Conservation (phyloP, 1,140 invertebrate species). For the Caenorhabditis remanei region DNA sequence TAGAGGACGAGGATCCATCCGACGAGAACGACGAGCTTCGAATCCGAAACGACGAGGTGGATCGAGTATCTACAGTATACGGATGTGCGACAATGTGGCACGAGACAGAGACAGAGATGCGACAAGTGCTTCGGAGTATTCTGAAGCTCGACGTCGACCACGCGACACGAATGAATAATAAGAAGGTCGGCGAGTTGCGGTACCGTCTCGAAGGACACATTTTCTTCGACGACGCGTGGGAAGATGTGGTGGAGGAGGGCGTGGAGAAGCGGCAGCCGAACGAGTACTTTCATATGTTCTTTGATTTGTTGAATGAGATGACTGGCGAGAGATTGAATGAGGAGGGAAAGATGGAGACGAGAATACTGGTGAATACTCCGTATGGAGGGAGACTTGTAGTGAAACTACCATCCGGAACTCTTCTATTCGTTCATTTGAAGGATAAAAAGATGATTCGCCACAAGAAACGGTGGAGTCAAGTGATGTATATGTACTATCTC, state of each 20-base stretch:
- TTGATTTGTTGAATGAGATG: slow-evolving; percentile 92
- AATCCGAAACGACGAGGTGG: slow-evolving; percentile 66
- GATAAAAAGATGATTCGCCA: slow-evolving; percentile 79
- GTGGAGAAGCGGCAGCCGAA: slow-evolving; percentile 84
- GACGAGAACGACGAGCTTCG: slow-evolving; percentile 61
- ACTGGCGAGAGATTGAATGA: slow-evolving; percentile 81
- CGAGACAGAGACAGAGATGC: slow-evolving; percentile 79
- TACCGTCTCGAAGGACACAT: slow-evolving; percentile 87
- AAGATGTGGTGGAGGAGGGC: slow-evolving; percentile 86
- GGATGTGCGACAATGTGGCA: slow-evolving; percentile 81
- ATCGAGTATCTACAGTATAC: slow-evolving; percentile 78
- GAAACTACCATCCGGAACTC: slow-evolving; percentile 79
- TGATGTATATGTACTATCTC: slow-evolving; percentile 84
- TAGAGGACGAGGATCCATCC: slow-evolving; percentile 56
- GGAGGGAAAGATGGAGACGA: slow-evolving; percentile 65
- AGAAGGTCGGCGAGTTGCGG: slow-evolving; percentile 86
- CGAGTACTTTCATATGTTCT: slow-evolving; percentile 91
- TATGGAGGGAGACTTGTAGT: slow-evolving; percentile 79
- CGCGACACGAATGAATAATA: slow-evolving; percentile 88
- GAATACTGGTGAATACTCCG: slow-evolving; percentile 79
- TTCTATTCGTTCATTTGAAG: slow-evolving; percentile 79
- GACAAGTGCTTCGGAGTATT: slow-evolving; percentile 79
- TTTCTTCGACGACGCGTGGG: slow-evolving; percentile 98
- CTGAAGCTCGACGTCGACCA: slow-evolving; percentile 90
- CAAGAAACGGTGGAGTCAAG: slow-evolving; percentile 80